Conservation (phyloP, 2,888 invertebrate genomes). For the Temnothorax ravouxi region DNA sequence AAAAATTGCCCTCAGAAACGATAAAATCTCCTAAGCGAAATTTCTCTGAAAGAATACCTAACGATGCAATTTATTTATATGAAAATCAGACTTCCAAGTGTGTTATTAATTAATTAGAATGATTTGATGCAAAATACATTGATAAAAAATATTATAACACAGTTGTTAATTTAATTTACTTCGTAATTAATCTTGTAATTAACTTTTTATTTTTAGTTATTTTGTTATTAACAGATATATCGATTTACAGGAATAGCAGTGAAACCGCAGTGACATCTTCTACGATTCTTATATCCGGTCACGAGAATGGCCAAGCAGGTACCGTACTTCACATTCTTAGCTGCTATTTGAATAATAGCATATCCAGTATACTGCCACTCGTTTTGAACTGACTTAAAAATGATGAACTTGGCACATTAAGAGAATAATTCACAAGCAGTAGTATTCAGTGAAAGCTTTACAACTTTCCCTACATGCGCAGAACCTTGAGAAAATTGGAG, state of each 20-base stretch:
- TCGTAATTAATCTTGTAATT: slow-evolving; percentile 1
- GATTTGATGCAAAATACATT: not conserved
- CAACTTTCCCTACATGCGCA: slow-evolving; percentile 73
- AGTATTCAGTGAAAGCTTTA: slow-evolving; percentile 74
- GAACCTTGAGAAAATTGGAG: slow-evolving; percentile 70
- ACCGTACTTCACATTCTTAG: slow-evolving; percentile 34
- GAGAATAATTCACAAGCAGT: slow-evolving; percentile 46
- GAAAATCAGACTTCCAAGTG: slow-evolving; percentile 75
- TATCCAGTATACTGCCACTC: not conserved
- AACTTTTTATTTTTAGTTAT: not conserved
- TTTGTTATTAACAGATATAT: slow-evolving; percentile 9
- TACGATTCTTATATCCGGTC: slow-evolving; percentile 63
- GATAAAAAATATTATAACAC: not conserved
- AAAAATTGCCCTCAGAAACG: slow-evolving; percentile 6
- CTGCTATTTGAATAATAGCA: slow-evolving; percentile 1
- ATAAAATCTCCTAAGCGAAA: not conserved
- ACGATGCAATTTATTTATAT: slow-evolving; percentile 69
- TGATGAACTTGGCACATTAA: slow-evolving; percentile 42
- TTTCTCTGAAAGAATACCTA: slow-evolving; percentile 26
- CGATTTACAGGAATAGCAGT: slow-evolving; percentile 75
- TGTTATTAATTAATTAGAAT: slow-evolving; percentile 61
- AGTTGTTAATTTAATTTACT: not conserved
- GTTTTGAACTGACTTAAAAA: slow-evolving; percentile 19
- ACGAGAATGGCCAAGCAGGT: slow-evolving; percentile 71
- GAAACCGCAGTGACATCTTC: slow-evolving; percentile 72